These are phyloP conservation scores for Megalops cyprinoides DNA, from an alignment of 2,797 vertebrate genomes.

Conservation along the genomic window DNA sequence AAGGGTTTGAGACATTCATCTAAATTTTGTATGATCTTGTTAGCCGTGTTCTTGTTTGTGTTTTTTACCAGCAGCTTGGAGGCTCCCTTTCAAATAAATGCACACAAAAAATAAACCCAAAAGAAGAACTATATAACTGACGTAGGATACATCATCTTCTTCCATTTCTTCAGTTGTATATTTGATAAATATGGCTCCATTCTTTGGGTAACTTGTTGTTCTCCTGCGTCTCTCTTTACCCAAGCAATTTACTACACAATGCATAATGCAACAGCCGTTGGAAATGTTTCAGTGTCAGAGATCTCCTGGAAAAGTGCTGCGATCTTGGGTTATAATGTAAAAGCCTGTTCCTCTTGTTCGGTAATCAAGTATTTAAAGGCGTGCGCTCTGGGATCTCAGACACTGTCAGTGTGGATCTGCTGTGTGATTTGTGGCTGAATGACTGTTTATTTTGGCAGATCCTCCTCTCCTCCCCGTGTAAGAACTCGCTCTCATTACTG, in stretches of 20 bases:
- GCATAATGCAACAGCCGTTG: not conserved
- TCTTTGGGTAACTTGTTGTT: not conserved
- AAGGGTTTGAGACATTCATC: conserved; percentile 1
- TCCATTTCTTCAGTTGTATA: not conserved
- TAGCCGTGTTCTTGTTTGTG: not conserved
- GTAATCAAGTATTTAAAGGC: not conserved
- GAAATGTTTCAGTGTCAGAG: not conserved
- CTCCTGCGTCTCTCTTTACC: not conserved
- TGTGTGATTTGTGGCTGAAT: not conserved
- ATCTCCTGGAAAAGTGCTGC: not conserved
- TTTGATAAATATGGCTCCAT: not conserved
- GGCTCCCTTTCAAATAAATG: no score
- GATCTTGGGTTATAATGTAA: not conserved
- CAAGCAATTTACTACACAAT: not conserved
- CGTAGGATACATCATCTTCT: not conserved
- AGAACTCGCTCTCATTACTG: no score
- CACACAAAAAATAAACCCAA: no score
- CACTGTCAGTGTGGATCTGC: not conserved
- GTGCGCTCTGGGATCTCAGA: not conserved
- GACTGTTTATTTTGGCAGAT: not conserved
- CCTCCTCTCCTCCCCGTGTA: no score
- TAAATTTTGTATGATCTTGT: conserved; percentile 15
- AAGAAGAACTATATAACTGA: not conserved
- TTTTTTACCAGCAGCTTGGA: not conserved
- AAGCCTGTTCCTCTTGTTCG: not conserved